Conservation (phyloP, 2,113 vertebrate genomes). For the Grus americana region DNA sequence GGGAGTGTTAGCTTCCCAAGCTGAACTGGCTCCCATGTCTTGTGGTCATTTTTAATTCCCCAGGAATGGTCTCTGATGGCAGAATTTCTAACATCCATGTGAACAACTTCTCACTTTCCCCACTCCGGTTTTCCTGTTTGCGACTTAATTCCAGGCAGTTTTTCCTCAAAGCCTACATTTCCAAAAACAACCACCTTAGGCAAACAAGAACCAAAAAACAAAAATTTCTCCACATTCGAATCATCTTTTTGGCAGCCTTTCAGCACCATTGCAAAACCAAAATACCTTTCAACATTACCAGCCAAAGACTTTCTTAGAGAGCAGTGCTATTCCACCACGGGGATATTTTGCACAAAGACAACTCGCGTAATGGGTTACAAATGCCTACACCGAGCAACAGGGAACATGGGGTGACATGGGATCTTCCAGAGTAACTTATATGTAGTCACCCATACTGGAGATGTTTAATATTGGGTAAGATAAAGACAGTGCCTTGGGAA, state of each 20-base stretch:
- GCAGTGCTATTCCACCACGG: neutral
- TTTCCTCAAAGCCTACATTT: neutral
- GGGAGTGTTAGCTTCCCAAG: neutral
- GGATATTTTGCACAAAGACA: neutral
- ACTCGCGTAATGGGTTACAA: neutral
- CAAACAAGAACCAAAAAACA: neutral
- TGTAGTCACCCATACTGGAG: accelerated
- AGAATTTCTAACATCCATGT: neutral
- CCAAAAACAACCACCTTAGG: neutral
- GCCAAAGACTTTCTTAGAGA: neutral
- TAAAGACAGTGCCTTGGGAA: neutral
- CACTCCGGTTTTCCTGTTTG: neutral
- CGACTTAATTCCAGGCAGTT: neutral
- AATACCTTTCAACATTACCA: neutral
- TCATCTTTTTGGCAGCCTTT: neutral
- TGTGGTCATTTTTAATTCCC: neutral
- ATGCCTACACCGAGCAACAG: neutral
- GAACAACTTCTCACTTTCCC: neutral
- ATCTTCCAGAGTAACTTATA: neutral
- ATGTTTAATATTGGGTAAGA: neutral
- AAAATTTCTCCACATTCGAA: neutral
- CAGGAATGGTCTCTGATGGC: neutral
- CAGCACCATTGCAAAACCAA: neutral
- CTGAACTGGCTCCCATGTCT: neutral
- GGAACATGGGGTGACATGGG: neutral